Evolutionary conservation across 2,888 invertebrate species (phyloP).

Genomic region (Quadroppia sp.): DNA sequence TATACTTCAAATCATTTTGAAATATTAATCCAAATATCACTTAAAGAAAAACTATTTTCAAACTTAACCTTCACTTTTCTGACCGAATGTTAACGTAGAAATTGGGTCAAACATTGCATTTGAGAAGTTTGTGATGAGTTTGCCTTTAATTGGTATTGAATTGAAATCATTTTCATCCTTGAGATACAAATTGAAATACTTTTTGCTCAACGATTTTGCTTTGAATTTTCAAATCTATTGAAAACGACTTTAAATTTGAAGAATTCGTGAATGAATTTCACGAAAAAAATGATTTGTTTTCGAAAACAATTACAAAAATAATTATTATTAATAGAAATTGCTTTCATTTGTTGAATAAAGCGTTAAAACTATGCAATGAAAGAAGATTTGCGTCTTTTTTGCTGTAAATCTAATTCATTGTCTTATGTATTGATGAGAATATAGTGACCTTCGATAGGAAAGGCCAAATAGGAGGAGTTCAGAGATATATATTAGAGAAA

Average conservation of each 20-base stretch:
- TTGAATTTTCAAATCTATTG: background rate
- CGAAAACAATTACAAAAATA: background rate
- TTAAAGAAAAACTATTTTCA: background rate
- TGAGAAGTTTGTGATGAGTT: slow-evolving; percentile 8
- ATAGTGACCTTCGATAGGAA: slow-evolving; percentile 23
- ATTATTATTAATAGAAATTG: background rate
- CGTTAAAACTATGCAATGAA: background rate
- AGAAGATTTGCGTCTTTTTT: background rate
- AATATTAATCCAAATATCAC: slow-evolving; percentile 15
- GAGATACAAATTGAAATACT: background rate
- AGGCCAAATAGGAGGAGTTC: slow-evolving; percentile 30
- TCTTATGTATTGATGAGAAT: slow-evolving; percentile 20
- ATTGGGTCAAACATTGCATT: background rate
- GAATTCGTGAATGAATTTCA: background rate
- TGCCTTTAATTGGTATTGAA: background rate
- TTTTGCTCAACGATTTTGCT: background rate
- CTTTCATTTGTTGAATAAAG: slow-evolving; percentile 2
- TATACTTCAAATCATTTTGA: background rate
- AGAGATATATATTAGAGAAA: background rate
- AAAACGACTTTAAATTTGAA: background rate
- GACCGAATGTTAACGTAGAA: background rate
- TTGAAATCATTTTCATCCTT: background rate
- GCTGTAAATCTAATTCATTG: background rate
- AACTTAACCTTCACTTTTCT: slow-evolving; percentile 19
- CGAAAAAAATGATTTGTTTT: background rate